These are phyloP conservation scores for Odontocolon sp. DNA, from an alignment of 2,888 invertebrate genomes.

Conservation along the genomic window DNA sequence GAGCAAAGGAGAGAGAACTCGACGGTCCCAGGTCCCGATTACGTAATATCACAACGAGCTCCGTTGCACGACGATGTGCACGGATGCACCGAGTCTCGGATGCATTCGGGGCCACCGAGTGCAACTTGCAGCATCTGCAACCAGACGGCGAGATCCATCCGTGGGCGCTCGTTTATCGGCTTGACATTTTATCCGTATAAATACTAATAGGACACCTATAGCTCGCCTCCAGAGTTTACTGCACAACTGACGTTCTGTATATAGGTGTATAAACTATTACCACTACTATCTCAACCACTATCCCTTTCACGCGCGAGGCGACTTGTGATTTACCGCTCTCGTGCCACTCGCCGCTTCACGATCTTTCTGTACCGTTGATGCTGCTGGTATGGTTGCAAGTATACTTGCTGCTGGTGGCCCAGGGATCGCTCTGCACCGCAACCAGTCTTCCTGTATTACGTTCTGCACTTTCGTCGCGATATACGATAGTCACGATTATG, in stretches of 20 bases:
- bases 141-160: conserved; percentile 20
- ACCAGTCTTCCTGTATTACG: conserved; percentile 58
- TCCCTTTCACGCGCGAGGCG: conserved; percentile 53
- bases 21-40: conserved; percentile 24
- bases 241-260: background rate
- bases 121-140: conserved; percentile 26
- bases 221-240: conserved; percentile 35
- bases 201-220: conserved; percentile 73
- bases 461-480: conserved; percentile 55
- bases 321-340: conserved; percentile 54
- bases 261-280: background rate
- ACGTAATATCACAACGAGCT: conserved; percentile 33
- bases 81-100: background rate
- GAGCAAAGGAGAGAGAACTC: conserved; percentile 20
- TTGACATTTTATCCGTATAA: conserved; percentile 76
- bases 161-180: conserved; percentile 68
- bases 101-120: background rate
- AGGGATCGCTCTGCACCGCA: conserved; percentile 9
- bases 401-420: conserved; percentile 4
- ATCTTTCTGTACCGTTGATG: conserved; percentile 43
- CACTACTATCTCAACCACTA: background rate
- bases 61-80: conserved; percentile 3
- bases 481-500: conserved; percentile 58
- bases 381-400: background rate
- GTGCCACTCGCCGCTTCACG: conserved; percentile 36